Evolutionary conservation across 2,113 vertebrate species (phyloP), one percentile per base, ranked within the genome.

Genomic region (Lepus europaeus): DNA sequence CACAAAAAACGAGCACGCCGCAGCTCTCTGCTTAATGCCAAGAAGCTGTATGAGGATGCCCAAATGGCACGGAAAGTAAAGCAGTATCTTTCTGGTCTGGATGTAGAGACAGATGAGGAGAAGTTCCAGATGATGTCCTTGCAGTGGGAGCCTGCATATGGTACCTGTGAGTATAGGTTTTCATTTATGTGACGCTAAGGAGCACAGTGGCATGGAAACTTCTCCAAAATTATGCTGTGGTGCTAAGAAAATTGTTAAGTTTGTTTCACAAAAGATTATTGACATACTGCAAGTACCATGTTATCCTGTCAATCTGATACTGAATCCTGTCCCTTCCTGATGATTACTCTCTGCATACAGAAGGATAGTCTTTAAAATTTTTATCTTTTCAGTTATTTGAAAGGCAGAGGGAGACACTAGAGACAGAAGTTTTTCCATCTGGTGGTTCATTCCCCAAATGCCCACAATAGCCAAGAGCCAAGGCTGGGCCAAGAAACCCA

Each of bases 1-100:
- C 99, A 99, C 96, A 99, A 99, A 97, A 99, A 99, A 96, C 98
- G 99, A 0, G 99, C 99, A 3, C 99, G 99, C 0, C 99, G 99
- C 95, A 99, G 99, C 98, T 99, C 99, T 0, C 98, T 99, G 0
- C 99, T 99, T 14, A 99, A 99, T 0, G 99, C 99, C 80, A 99
- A 99, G 98, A 99, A 99, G 96, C 98, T 99, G 2, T 99, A 99
- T 0, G 99, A 99, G 96, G 99, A 99, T 31, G 99, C 99, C 1
- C 99, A 99, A 96, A 99, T 99, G 99, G 99, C 99, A 0, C 98
- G 99, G 64, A 99, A 99, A 98, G 99, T 99, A 90, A 99, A 99
- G 97, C 99, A 99, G 95, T 99, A 99, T 97, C 98, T 99, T 79
- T 99, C 99, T 70, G 99, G 99, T 98, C 98, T 99, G 90, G 98